phyloP scores from a whole-genome alignment of 2,888 invertebrate genomes.

The Pteria penguin region DNA sequence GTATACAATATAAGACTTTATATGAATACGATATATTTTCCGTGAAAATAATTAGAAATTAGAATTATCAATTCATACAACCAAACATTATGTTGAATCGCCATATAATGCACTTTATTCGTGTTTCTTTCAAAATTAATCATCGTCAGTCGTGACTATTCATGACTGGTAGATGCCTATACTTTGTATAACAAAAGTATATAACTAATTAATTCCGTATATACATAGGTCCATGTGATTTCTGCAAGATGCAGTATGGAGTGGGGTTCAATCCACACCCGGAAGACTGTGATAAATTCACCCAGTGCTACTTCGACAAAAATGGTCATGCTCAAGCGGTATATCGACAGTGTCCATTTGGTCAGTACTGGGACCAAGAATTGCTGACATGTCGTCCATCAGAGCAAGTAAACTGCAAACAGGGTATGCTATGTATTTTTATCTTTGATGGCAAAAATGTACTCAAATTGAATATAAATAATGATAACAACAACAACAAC shows the following conservation, averaged over 20 bases:
- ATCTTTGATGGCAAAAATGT: too few relatives aligned
- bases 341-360: slow-evolving; percentile 57
- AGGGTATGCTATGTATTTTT: too few relatives aligned
- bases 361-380: slow-evolving; percentile 61
- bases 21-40: too few relatives aligned
- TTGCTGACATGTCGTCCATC: slow-evolving; percentile 49
- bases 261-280: slow-evolving; percentile 59
- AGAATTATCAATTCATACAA: too few relatives aligned
- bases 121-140: too few relatives aligned
- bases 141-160: too few relatives aligned
- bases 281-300: slow-evolving; percentile 62
- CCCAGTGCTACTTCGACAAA: slow-evolving; percentile 59
- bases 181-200: too few relatives aligned
- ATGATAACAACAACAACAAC: not conserved
- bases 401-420: slow-evolving; percentile 18
- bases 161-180: too few relatives aligned
- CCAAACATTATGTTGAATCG: too few relatives aligned
- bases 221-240: slow-evolving; percentile 24
- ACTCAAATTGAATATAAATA: not conserved
- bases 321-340: slow-evolving; percentile 49
- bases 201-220: not conserved
- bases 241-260: slow-evolving; percentile 45
- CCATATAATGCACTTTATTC: too few relatives aligned
- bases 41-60: too few relatives aligned
- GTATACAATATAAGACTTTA: too few relatives aligned